Percentiles rank a stretch among this genome's conserved stretches.
Evolutionary conservation across 1,140 invertebrate genomes (phyloP).

Genomic region (Dreissena polymorpha): DNA sequence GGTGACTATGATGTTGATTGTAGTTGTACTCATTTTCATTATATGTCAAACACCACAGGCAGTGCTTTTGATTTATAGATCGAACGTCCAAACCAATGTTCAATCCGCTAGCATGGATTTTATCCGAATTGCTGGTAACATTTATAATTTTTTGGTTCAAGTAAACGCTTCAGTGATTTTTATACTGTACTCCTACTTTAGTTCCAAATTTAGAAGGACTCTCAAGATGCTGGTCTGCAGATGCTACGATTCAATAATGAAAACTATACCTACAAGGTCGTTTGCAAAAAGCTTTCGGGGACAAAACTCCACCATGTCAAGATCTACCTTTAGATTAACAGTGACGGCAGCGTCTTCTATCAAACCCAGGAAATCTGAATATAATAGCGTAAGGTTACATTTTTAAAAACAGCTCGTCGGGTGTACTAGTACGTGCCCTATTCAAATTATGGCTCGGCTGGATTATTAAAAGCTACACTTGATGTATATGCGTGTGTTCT

Average conservation of each 20-base stretch:
- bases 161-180: constrained; percentile 89
- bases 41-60: constrained; percentile 87
- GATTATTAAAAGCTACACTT: too few relatives aligned
- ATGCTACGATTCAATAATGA: constrained; percentile 10
- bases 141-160: constrained; percentile 87
- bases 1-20: constrained; percentile 88
- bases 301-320: too few relatives aligned
- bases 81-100: constrained; percentile 57
- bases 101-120: constrained; percentile 65
- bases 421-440: too few relatives aligned
- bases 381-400: too few relatives aligned
- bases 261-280: too few relatives aligned
- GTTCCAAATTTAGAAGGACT: constrained; percentile 88
- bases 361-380: too few relatives aligned
- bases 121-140: constrained; percentile 84
- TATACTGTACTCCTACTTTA: constrained; percentile 88
- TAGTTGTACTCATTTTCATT: constrained; percentile 88
- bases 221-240: constrained; percentile 84
- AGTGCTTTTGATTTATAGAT: constrained; percentile 68
- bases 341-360: too few relatives aligned
- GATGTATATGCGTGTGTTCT: too few relatives aligned
- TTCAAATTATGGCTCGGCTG: too few relatives aligned
- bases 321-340: too few relatives aligned
- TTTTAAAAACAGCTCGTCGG: too few relatives aligned
- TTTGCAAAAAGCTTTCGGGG: too few relatives aligned